Base-by-base conservation (phyloP, 1,140 invertebrate genomes). In the Anastatus disparis region DNA sequence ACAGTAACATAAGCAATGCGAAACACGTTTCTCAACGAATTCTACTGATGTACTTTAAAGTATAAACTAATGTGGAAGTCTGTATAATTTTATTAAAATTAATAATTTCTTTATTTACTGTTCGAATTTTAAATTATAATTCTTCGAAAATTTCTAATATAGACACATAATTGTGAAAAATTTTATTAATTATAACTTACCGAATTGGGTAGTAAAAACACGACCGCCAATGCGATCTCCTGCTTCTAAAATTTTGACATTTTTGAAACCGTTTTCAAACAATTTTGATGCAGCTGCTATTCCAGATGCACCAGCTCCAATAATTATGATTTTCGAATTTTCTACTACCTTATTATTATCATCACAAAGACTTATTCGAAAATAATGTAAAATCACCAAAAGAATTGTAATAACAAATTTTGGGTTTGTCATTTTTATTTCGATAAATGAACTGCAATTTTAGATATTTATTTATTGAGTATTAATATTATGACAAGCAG, bases 161-260 rank as follows among this genome's bases (percentile, higher is more conserved):
- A 44, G 40, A 15, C 40, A 44, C 40, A 12, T 38, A 12, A 38
- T 38, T 38, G 6, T 38, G 12, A 38, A 7, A 7, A 38, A 38
- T 38, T 38, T n/a, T n/a, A n/a, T n/a, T 38, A 15, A 53, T 58
- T 17, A 58, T 29, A 52, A 53, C 31, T 52, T 42, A 61, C 66
- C 56, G 7, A 69, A 52, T 40, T 59, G 10, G 0, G 35, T 24
- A 6, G 66, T 69, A 24, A 40, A 42, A 12, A 69, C 35, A 1
- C 66, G 40, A 27, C 91, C 93, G 10, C 93, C 93, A 58, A 93
- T 89, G 70, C 91, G 87, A 76, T 90, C 82, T 72, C 89, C 89
- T 1, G 91, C 93, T 84, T 69, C 66, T 40, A 69, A 52, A 20
- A 69, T 52, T 4, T 35, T 69, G 7, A 69, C 46, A 42, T 61